A percentile compares a stretch with the other conserved stretches of the same genome.
Conservation (phyloP, 2,797 vertebrate genomes). For the Rachycentron canadum region DNA sequence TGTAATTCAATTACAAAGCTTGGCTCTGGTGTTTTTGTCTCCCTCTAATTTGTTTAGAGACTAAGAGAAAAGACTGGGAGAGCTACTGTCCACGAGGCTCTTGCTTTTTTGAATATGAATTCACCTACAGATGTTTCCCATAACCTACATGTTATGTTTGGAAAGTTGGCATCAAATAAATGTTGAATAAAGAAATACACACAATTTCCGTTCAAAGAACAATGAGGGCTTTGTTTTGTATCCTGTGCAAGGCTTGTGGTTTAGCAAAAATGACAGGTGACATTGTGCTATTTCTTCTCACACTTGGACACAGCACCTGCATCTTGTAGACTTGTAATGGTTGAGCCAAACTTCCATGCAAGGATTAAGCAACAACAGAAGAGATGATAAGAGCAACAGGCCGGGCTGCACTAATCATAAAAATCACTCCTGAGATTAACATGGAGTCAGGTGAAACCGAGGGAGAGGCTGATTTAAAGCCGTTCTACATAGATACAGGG, state of each 20-base stretch:
- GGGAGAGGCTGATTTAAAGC: conserved; percentile 9
- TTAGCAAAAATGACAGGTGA: neutral
- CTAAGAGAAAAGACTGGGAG: conserved; percentile 67
- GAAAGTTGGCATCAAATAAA: conserved; percentile 6
- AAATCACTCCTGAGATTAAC: conserved; percentile 42
- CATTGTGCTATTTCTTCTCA: neutral
- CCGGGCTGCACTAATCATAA: conserved; percentile 24
- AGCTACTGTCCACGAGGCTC: conserved; percentile 76
- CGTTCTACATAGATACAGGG: neutral
- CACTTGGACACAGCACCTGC: neutral
- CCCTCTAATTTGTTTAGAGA: conserved; percentile 87
- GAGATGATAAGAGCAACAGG: conserved; percentile 21
- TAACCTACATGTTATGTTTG: conserved; percentile 49
- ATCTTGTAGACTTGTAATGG: conserved; percentile 18
- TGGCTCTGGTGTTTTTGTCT: conserved; percentile 80
- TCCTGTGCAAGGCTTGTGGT: conserved; percentile 1
- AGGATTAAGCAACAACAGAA: conserved; percentile 21
- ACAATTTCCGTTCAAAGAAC: neutral
- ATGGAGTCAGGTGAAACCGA: conserved; percentile 37
- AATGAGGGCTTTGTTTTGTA: neutral
- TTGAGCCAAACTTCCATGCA: conserved; percentile 26
- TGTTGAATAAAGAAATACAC: conserved; percentile 10
- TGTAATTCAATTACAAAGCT: conserved; percentile 82
- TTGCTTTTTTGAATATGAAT: conserved; percentile 81
- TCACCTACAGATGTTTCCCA: conserved; percentile 70